phyloP scores from a whole-genome alignment of 92 coral and sea anemone genomes.

The Paramuricea clavata region DNA sequence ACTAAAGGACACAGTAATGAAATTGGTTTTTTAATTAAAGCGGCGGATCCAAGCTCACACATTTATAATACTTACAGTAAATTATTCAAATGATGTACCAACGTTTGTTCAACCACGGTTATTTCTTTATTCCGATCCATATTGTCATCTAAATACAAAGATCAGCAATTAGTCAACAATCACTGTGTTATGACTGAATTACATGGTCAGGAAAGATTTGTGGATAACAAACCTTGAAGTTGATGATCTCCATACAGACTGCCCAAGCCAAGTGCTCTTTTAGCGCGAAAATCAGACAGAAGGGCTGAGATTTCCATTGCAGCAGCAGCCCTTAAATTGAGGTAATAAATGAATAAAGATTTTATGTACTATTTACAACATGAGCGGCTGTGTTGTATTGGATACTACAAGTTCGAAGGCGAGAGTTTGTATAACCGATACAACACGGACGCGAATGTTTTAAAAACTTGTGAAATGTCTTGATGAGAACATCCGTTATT shows the following conservation, averaged over 20 bases:
- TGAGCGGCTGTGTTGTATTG: too few relatives aligned
- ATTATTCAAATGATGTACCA: slow-evolving; percentile 90
- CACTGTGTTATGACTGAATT: background rate
- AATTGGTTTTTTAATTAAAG: background rate
- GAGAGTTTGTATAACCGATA: too few relatives aligned
- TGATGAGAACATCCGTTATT: too few relatives aligned
- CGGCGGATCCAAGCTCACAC: background rate
- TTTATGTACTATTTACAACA: too few relatives aligned
- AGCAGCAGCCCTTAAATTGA: slow-evolving; percentile 76
- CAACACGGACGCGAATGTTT: too few relatives aligned
- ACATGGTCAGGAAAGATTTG: background rate
- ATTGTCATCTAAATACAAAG: slow-evolving; percentile 78
- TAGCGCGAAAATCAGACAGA: slow-evolving; percentile 91
- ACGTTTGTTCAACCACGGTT: slow-evolving; percentile 91
- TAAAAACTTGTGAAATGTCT: too few relatives aligned
- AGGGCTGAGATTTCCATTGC: slow-evolving; percentile 81
- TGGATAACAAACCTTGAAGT: slow-evolving; percentile 73
- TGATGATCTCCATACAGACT: slow-evolving; percentile 99
- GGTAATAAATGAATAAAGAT: background rate
- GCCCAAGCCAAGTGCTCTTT: slow-evolving; percentile 97
- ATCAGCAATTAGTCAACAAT: background rate
- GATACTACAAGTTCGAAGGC: too few relatives aligned
- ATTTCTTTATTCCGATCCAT: slow-evolving; percentile 95
- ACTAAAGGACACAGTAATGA: background rate
- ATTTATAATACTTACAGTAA: slow-evolving; percentile 82